A percentile compares a stretch with the other conserved stretches of the same genome.
phyloP scores from a whole-genome alignment of 2,888 invertebrate genomes.

The Cerastis leucographa region DNA sequence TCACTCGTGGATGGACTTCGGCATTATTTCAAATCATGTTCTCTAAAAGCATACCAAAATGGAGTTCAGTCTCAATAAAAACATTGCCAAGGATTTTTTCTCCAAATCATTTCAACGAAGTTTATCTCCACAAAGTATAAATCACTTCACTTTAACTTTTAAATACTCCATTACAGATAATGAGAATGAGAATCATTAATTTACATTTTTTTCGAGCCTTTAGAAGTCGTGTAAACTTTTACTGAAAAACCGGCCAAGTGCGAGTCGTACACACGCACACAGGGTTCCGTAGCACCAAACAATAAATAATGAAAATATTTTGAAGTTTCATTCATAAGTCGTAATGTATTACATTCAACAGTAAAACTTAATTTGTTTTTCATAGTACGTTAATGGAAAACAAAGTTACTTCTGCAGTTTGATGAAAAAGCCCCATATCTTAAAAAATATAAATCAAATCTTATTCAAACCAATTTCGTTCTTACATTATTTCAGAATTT shows the following conservation, averaged over 20 bases:
- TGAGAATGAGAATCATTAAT: conserved; percentile 6
- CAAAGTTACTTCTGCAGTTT: no score
- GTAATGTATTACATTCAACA: no score
- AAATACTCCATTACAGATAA: conserved; percentile 1
- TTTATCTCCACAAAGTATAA: neutral
- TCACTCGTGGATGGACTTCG: neutral
- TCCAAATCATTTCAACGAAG: neutral
- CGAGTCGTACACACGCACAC: no score
- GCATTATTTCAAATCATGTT: neutral
- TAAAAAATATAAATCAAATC: no score
- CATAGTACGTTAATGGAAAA: no score
- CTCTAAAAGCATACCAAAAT: neutral
- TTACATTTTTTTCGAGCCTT: conserved; percentile 18
- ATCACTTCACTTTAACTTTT: neutral
- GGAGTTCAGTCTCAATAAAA: neutral
- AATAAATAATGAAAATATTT: no score
- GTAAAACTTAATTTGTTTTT: no score
- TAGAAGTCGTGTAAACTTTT: conserved; percentile 22
- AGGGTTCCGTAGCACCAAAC: no score
- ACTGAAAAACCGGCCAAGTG: neutral
- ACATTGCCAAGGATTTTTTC: neutral
- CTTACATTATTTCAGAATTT: no score
- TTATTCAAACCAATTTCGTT: no score
- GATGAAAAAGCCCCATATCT: no score
- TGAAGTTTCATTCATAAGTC: no score